A percentile compares a stretch with the other conserved stretches of the same genome.
These are phyloP conservation scores for Thamnophis elegans DNA, from an alignment of 2,797 vertebrate genomes.

Conservation along the genomic window DNA sequence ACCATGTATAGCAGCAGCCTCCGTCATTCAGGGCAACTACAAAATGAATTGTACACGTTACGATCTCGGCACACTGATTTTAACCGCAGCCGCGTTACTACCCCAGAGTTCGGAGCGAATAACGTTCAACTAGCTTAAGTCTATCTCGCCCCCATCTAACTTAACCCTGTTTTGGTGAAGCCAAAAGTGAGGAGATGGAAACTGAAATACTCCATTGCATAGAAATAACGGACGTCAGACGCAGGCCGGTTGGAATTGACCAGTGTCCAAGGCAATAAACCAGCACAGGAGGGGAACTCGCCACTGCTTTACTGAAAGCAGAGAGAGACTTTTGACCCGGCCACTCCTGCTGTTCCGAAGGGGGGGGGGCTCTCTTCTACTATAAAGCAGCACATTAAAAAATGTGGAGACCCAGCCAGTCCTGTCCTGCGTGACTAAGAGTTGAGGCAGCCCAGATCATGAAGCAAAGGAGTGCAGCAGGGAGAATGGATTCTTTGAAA, in stretches of 20 bases:
- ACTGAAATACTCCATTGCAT: constrained; percentile 63
- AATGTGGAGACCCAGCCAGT: neutral
- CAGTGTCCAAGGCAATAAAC: neutral
- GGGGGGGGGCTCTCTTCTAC: constrained; percentile 7
- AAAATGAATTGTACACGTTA: neutral
- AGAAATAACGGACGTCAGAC: constrained; percentile 56
- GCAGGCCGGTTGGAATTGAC: constrained; percentile 17
- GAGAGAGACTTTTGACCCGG: neutral
- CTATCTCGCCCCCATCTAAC: neutral
- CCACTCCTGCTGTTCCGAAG: neutral
- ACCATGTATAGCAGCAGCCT: constrained; percentile 21
- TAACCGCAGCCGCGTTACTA: neutral
- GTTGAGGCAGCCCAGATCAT: neutral
- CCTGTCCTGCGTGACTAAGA: neutral
- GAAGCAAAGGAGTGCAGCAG: constrained; percentile 15
- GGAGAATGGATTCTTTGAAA: neutral
- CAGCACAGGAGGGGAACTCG: neutral
- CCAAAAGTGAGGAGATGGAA: constrained; percentile 36
- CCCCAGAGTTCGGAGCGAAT: neutral
- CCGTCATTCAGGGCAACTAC: constrained; percentile 4
- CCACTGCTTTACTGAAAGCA: neutral
- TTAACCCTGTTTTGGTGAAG: constrained; percentile 35
- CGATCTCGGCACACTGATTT: neutral
- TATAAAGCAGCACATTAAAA: neutral
- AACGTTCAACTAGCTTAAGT: neutral